Conservation (phyloP, 2,113 vertebrate genomes). For the Mugil cephalus region DNA sequence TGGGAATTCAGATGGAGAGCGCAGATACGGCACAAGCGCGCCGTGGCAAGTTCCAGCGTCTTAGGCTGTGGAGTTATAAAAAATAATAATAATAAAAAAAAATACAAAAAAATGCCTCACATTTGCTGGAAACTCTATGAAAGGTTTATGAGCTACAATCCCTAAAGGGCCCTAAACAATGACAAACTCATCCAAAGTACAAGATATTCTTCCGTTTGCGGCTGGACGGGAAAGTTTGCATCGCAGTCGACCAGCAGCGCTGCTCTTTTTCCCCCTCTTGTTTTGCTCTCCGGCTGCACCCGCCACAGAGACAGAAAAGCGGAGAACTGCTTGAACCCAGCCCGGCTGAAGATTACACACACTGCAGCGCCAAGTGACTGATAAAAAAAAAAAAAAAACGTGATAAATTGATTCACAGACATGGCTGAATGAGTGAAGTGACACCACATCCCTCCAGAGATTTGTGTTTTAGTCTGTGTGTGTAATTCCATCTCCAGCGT, state of each 20-base stretch:
- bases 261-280: constrained; percentile 2
- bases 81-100: constrained; percentile 39
- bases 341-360: constrained; percentile 52
- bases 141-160: constrained; percentile 63
- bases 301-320: constrained; percentile 6
- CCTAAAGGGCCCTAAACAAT: constrained; percentile 55
- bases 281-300: constrained; percentile 34
- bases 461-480: constrained; percentile 17
- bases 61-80: constrained; percentile 10
- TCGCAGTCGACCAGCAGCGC: constrained; percentile 14
- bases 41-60: constrained; percentile 38
- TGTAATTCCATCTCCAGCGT: constrained; percentile 54
- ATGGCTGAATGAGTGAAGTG: constrained; percentile 68
- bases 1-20: constrained; percentile 58
- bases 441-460: constrained; percentile 60
- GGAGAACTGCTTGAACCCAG: constrained; percentile 47
- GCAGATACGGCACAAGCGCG: constrained; percentile 14
- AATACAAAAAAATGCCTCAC: constrained; percentile 56
- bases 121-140: constrained; percentile 53
- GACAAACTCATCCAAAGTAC: constrained; percentile 53
- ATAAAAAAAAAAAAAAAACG: constrained; percentile 69
- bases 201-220: constrained; percentile 47
- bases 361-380: constrained; percentile 51
- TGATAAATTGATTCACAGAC: constrained; percentile 68
- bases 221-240: constrained; percentile 20